Evolutionary conservation across 1,140 invertebrate species (phyloP), one percentile per base, ranked within the genome.

Genomic region (Ceratitis capitata): DNA sequence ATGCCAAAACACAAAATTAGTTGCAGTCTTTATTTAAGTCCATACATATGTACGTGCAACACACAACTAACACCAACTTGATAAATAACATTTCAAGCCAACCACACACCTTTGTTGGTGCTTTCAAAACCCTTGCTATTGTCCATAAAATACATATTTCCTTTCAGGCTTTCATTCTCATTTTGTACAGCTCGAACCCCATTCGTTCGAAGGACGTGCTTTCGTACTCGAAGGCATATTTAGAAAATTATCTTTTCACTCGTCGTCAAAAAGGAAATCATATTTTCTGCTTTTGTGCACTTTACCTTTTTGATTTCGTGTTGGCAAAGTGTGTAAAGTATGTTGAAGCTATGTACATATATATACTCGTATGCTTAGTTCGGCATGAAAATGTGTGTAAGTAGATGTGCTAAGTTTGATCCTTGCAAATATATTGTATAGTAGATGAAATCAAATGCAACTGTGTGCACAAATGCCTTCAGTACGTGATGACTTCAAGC

Each of bases 211-310:
- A 47, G n/a, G 69, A 45, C 69, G 69, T 78, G 69, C 39, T 7
- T 39, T 78, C 39, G n/a, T 45, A 42, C 69, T 78, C 69, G 23
- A 45, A 78, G 69, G 69, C 69, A 78, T 78, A 78, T 78, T 90
- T 90, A 90, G 89, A 90, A 90, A 90, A 90, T 90, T 90, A 90
- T 90, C 89, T 90, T 90, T 90, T 88, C 91, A 88, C 87, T 89
- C 89, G 88, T 91, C 88, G 89, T 89, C 89, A 89, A 91, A 91
- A 89, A 91, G 89, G 89, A 91, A 91, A 91, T 91, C 89, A 91
- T 91, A 91, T 91, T 91, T 91, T 91, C 89, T 90, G 89, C 89
- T 90, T 90, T 89, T 90, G 89, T 90, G 89, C 89, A 89, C 88
- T 90, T 89, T 90, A n/a, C 90, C 88, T 90, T 90, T 90, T 90